These are phyloP conservation scores for Latheticus oryzae DNA, from an alignment of 2,888 invertebrate species.

Conservation along the genomic window DNA sequence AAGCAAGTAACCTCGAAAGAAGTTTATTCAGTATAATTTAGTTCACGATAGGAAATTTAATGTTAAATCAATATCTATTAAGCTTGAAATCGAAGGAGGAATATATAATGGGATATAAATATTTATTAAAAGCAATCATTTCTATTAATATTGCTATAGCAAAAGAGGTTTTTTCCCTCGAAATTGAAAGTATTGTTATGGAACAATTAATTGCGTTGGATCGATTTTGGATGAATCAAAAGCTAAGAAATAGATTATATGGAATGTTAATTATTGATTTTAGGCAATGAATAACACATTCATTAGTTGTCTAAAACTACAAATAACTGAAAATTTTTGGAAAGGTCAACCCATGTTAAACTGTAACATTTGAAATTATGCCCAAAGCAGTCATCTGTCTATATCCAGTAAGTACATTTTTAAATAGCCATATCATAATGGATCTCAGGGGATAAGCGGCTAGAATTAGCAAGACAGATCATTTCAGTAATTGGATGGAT, in stretches of 20 bases:
- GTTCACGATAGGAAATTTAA: slow-evolving; percentile 33
- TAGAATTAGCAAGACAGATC: no score
- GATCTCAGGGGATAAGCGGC: no score
- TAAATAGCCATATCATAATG: no score
- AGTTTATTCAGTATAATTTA: slow-evolving; percentile 28
- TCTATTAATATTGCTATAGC: slow-evolving; percentile 18
- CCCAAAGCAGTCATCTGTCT: background rate
- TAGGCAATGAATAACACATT: slow-evolving; percentile 11
- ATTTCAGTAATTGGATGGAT: no score
- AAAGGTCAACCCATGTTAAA: no score
- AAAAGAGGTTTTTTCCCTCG: background rate
- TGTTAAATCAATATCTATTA: slow-evolving; percentile 38
- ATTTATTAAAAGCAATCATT: slow-evolving; percentile 31
- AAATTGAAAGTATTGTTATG: slow-evolving; percentile 23
- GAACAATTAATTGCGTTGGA: slow-evolving; percentile 14
- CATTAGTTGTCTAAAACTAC: background rate
- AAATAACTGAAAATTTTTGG: background rate
- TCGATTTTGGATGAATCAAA: slow-evolving; percentile 8
- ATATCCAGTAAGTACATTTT: background rate
- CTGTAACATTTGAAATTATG: slow-evolving; percentile 5
- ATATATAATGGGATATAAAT: slow-evolving; percentile 36
- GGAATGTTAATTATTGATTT: slow-evolving; percentile 13
- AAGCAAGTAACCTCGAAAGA: slow-evolving; percentile 12
- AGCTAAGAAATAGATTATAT: slow-evolving; percentile 3
- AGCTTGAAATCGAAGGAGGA: slow-evolving; percentile 22